Base-by-base conservation (phyloP, 2,797 vertebrate genomes). In the Sebastes minor region DNA sequence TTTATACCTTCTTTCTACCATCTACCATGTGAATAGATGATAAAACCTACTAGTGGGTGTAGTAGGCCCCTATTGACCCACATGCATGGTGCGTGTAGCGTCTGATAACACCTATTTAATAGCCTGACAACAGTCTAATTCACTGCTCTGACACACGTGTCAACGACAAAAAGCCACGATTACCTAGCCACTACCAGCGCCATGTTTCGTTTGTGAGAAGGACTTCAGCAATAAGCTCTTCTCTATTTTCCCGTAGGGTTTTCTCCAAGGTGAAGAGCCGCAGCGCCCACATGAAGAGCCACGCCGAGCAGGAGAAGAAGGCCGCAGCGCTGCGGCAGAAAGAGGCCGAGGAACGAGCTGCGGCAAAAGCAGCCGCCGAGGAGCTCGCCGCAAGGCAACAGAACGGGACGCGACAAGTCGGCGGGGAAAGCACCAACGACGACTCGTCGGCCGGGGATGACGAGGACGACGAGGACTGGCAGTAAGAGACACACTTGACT, bases 261-360 rank as follows among this genome's bases (percentile, higher is more conserved):
- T 99, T 99, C 94, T 97, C 87, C 92, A 99, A 99, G 91, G 99
- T 99, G 93, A 99, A 99, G 94, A 99, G 98, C 91, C 98, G 99
- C 86, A 99, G 98, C 0, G 98, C 98, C 7, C 98, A 99, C 95
- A 99, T 99, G 99, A 99, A 99, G 90, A 99, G 98, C 91, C 99
- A 99, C 0, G 96, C 98, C 0, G 98, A 99, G 93, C 98, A 99
- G 93, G 99, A 99, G 91, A 99, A 99, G 95, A 99, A 99, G 88
- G 98, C 97, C 0, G 97, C 97, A 0, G 98, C 98, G 0, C 95
- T 97, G 87, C 94, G 94, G 18, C 97, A 95, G 88, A 96, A 92
- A 10, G 97, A 98, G 88, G 97, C 93, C 0, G 97, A 98, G 83
- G 97, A 95, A 0, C 95, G 91, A 0, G 97, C 94, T 0, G 96